Conservation (phyloP, 2,797 vertebrate species). For the Darevskia mixta region DNA sequence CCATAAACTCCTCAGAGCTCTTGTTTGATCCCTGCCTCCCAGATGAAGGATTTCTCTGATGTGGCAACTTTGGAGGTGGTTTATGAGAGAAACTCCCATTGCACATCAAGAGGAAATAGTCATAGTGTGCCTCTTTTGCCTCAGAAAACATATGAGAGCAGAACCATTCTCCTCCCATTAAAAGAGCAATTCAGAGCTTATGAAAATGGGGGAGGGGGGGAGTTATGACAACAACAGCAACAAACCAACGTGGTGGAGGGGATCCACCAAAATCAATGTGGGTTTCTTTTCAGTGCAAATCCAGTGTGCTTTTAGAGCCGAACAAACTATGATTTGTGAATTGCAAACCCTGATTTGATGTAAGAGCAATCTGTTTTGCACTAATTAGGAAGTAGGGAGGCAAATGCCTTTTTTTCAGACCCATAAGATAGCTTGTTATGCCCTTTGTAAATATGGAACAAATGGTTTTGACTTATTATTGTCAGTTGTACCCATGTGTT, state of each 20-base stretch:
- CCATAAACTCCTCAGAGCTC: neutral
- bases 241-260: too few relatives aligned
- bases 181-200: neutral
- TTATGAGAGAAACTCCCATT: neutral
- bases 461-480: neutral
- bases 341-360: too few relatives aligned
- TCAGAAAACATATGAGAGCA: neutral
- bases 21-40: neutral
- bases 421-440: neutral
- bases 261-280: too few relatives aligned
- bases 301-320: too few relatives aligned
- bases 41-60: neutral
- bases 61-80: neutral
- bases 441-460: neutral
- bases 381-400: neutral
- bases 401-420: neutral
- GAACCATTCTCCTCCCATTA: neutral
- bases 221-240: neutral
- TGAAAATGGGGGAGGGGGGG: neutral
- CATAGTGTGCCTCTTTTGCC: neutral
- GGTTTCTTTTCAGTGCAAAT: too few relatives aligned
- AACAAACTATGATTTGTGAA: too few relatives aligned
- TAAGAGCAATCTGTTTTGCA: neutral
- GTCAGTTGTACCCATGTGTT: neutral
- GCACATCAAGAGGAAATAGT: neutral